These are phyloP conservation scores for Elgaria multicarinata DNA, from an alignment of 2,113 vertebrate genomes.

Conservation along the genomic window DNA sequence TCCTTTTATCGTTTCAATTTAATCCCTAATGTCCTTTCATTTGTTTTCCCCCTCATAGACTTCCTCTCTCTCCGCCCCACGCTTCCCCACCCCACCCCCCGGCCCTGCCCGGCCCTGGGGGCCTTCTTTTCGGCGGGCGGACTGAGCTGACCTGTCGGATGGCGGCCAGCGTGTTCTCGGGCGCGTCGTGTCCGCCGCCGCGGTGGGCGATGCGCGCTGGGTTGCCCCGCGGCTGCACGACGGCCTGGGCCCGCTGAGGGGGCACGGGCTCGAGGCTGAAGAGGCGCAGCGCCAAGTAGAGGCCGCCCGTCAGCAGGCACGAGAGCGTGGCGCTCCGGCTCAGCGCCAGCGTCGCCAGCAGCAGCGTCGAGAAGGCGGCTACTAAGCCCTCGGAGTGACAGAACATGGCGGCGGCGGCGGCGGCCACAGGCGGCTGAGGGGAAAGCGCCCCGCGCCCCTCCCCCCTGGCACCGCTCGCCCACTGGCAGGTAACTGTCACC, in stretches of 20 bases:
- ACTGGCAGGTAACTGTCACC: not conserved
- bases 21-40: too few relatives aligned
- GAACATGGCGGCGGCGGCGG: slow-evolving; percentile 70
- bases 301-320: slow-evolving; percentile 73
- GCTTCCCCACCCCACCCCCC: too few relatives aligned
- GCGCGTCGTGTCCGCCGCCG: slow-evolving; percentile 91
- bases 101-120: too few relatives aligned
- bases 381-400: slow-evolving; percentile 81
- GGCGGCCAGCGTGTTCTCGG: slow-evolving; percentile 93
- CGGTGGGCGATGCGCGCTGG: slow-evolving; percentile 87
- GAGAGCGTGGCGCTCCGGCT: slow-evolving; percentile 85
- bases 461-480: not conserved
- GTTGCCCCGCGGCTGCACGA: slow-evolving; percentile 79
- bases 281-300: slow-evolving; percentile 83
- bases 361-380: slow-evolving; percentile 77
- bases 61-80: not conserved
- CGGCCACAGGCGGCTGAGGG: slow-evolving; percentile 39
- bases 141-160: slow-evolving; percentile 83
- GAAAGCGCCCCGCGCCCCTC: not conserved
- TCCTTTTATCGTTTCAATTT: too few relatives aligned
- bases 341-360: slow-evolving; percentile 76
- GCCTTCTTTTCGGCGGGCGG: not conserved
- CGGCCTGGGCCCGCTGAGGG: slow-evolving; percentile 75
- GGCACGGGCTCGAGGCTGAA: slow-evolving; percentile 85
- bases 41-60: too few relatives aligned